Evolutionary conservation across 2,888 invertebrate genomes (phyloP).

Genomic region (Druceiella hillmani): DNA sequence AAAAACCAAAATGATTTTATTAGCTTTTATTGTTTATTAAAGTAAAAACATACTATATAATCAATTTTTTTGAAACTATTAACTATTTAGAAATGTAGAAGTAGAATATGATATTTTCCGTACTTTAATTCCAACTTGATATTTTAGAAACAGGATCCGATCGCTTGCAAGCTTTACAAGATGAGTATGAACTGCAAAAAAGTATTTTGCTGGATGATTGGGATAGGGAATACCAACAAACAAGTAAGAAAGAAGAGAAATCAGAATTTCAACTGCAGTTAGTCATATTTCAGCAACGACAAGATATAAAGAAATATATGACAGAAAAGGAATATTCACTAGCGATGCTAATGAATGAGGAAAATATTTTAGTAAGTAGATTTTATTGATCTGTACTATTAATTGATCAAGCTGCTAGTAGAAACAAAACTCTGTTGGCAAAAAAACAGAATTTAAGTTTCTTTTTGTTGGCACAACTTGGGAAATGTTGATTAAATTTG

Average conservation of each 20-base stretch:
- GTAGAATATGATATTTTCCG: too few relatives aligned
- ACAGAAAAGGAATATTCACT: slow-evolving; percentile 32
- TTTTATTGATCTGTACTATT: too few relatives aligned
- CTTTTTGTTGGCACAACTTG: too few relatives aligned
- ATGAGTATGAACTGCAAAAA: slow-evolving; percentile 53
- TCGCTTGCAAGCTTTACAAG: slow-evolving; percentile 50
- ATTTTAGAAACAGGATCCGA: slow-evolving; percentile 51
- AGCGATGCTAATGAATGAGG: slow-evolving; percentile 40
- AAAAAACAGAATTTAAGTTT: too few relatives aligned
- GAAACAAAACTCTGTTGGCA: not conserved
- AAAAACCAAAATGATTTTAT: too few relatives aligned
- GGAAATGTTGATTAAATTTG: too few relatives aligned
- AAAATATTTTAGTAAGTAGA: slow-evolving; percentile 41
- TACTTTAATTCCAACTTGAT: too few relatives aligned
- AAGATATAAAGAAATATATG: slow-evolving; percentile 33
- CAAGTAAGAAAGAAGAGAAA: slow-evolving; percentile 45
- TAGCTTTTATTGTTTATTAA: too few relatives aligned
- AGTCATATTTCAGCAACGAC: slow-evolving; percentile 53
- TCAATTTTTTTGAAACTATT: too few relatives aligned
- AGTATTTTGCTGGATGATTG: slow-evolving; percentile 47
- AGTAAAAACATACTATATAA: too few relatives aligned
- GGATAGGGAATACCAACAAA: slow-evolving; percentile 50
- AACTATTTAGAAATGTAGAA: too few relatives aligned
- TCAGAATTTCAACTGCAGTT: slow-evolving; percentile 54
- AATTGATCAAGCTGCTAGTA: slow-evolving; percentile 10